Evolutionary conservation across 2,113 vertebrate genomes (phyloP), one percentile per base, ranked within the genome.

Genomic region (Caretta caretta): DNA sequence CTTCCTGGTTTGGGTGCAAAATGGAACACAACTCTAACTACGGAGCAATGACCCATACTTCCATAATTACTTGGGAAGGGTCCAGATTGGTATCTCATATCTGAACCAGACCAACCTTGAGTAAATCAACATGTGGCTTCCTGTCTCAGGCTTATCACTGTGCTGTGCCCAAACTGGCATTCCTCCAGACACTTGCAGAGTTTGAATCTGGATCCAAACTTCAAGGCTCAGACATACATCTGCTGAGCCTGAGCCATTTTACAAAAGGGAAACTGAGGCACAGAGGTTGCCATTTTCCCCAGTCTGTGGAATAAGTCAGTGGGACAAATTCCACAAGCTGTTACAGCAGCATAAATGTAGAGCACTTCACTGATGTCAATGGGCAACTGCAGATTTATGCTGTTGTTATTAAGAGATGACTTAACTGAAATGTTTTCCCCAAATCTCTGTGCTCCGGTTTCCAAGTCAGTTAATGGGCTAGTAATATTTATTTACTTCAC

Each of bases 341-440:
- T 92, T 94, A 92, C 89, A 95, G 65, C n/a, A 83, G 86, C 11
- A 2, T 92, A 94, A 95, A 96, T 81, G 81, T 91, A 92, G 92
- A 93, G 57, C 72, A 92, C 87, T 93, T 96, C 94, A 93, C 57
- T 86, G 93, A 93, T 93, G 79, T 90, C 81, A 87, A 24, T 57
- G 90, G n/a, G 57, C 78, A 90, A 85, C 85, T 86, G 35, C 62
- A 94, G 89, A 96, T 96, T 97, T 97, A 97, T 93, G 89, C 57
- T 94, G 89, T 90, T 81, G 78, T 96, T 96, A 96, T 72, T 83
- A 57, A 88, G 87, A 91, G 2, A 10, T 94, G 94, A 94, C 93
- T 94, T 95, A 92, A 49, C 92, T 53, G 65, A 92, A 94, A 88
- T 80, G 35, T 96, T 95, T 96, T 29, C 65, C 89, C 82, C 92